Base-by-base conservation (phyloP, 1,140 invertebrate species). In the Anoplolepis gracilipes region DNA sequence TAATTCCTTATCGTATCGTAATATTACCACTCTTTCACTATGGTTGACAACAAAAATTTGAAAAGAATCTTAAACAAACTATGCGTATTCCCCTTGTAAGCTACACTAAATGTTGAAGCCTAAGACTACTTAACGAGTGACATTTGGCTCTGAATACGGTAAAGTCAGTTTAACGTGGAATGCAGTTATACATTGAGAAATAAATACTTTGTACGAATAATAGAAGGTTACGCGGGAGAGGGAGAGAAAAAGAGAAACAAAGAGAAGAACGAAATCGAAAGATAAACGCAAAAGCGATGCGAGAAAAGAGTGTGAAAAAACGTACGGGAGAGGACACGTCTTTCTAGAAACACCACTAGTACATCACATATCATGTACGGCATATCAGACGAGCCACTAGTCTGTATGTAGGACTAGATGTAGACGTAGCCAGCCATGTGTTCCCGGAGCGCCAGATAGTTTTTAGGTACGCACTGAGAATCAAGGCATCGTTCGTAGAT, bases 371-470 rank as follows among this genome's bases (percentile, higher is more conserved):
- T 94, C 93, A 93, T 93, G 92, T 93, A 91, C 93, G 91, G 84
- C 93, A 94, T 94, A 94, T 94, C 93, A 92, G 92, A 93, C 88
- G 90, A 94, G 91, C 91, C 92, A 91, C 92, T 94, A 94, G 93
- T 94, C 93, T 94, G 88, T 92, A 93, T 92, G 92, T 94, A 94
- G 46, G 93, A 94, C 93, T 94, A 94, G 92, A 91, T 92, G 93
- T 94, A 94, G 93, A 94, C 91, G 92, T 94, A 95, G 94, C 93
- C 73, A 89, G 94, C 93, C 91, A 93, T 93, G 93, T 92, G 93
- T 92, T 90, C 92, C 93, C 89, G 93, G 92, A 94, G 86, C 93
- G 92, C 92, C 93, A 93, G 91, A 94, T 94, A 94, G 93, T 91
- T 93, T 61, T 93, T 95, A 95, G 94, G 94, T 94, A 94, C 91